Conservation (phyloP, 2,113 vertebrate genomes). For the Taxidea taxus region DNA sequence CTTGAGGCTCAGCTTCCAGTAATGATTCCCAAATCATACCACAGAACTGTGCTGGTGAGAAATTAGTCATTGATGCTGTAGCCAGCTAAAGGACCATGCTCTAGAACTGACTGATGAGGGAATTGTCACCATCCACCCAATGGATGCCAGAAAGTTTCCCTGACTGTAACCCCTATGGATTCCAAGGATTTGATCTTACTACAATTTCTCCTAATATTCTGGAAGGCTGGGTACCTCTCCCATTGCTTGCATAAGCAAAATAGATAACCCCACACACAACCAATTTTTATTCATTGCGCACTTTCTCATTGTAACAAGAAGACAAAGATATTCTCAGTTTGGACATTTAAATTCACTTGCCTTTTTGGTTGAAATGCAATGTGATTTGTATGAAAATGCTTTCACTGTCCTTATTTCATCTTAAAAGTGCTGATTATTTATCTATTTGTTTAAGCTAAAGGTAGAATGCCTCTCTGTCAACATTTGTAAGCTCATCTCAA, state of each 20-base stretch:
- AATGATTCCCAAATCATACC: background rate
- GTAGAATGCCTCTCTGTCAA: background rate
- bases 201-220: background rate
- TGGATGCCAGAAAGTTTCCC: background rate
- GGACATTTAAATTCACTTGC: background rate
- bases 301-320: background rate
- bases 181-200: background rate
- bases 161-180: background rate
- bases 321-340: background rate
- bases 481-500: background rate
- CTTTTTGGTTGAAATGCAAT: background rate
- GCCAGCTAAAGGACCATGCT: background rate
- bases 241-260: background rate
- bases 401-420: background rate
- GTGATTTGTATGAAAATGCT: background rate
- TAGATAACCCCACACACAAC: background rate
- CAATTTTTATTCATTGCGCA: background rate
- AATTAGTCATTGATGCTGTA: background rate
- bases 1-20: background rate
- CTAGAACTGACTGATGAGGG: background rate
- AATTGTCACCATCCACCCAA: background rate
- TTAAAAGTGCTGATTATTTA: background rate
- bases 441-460: background rate
- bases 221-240: background rate
- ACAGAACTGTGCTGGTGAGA: background rate